These are phyloP conservation scores for Drosophila kurseongensis DNA, from an alignment of 1,140 invertebrate genomes.

Conservation along the genomic window DNA sequence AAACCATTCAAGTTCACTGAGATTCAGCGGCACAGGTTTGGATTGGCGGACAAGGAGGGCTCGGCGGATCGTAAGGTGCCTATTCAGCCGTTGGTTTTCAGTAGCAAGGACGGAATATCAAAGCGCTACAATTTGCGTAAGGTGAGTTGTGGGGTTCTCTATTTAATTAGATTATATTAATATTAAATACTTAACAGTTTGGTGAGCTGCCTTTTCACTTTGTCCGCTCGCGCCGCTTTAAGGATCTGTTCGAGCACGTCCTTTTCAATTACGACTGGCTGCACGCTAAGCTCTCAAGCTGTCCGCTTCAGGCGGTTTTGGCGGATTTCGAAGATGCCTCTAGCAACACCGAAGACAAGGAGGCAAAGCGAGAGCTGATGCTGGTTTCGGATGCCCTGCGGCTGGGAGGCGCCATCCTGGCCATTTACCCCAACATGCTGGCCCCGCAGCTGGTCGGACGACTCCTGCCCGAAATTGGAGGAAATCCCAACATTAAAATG, in stretches of 20 bases:
- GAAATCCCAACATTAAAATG: constrained; percentile 91
- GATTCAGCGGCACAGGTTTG: constrained; percentile 92
- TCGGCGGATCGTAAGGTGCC: constrained; percentile 98
- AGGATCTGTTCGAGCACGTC: constrained; percentile 96
- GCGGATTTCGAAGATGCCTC: constrained; percentile 98
- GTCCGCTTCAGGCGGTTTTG: constrained; percentile 96
- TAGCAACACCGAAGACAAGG: constrained; percentile 92
- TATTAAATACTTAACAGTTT: constrained; percentile 86
- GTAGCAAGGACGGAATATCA: constrained; percentile 93
- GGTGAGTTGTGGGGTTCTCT: constrained; percentile 83
- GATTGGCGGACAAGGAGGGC: constrained; percentile 95
- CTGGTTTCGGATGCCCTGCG: constrained; percentile 97
- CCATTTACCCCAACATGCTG: constrained; percentile 97
- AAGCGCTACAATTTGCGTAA: constrained; percentile 95
- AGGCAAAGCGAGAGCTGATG: constrained; percentile 94
- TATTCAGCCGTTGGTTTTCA: constrained; percentile 97
- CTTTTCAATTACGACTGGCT: constrained; percentile 99
- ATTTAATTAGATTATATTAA: not conserved
- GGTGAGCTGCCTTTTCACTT: constrained; percentile 98
- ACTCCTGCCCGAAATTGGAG: constrained; percentile 95
- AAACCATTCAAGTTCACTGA: constrained; percentile 99
- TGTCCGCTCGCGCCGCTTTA: constrained; percentile 94
- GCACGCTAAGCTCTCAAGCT: constrained; percentile 97
- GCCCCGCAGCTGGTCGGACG: constrained; percentile 97
- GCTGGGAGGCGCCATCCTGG: constrained; percentile 95